Evolutionary conservation across 2,888 invertebrate genomes (phyloP).

Genomic region (Cantharis nigra): DNA sequence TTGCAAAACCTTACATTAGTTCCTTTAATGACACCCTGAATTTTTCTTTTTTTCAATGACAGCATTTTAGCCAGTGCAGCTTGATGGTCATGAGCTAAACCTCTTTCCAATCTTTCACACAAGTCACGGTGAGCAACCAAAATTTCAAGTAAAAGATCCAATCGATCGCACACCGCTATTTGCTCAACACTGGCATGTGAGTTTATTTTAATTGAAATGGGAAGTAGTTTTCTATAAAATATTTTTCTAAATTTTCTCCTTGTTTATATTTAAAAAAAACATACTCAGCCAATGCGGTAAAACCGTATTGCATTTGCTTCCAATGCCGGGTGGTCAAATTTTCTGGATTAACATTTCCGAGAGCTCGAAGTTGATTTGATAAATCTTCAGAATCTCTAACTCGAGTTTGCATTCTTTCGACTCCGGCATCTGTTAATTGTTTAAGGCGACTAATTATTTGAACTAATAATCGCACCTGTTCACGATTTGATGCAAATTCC

Average conservation of each 20-base stretch:
- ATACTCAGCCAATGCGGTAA: slow-evolving; percentile 59
- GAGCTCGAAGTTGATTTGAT: slow-evolving; percentile 58
- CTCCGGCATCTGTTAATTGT: slow-evolving; percentile 57
- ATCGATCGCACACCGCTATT: slow-evolving; percentile 60
- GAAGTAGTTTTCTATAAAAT: slow-evolving; percentile 56
- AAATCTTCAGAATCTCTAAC: slow-evolving; percentile 62
- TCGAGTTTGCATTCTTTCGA: slow-evolving; percentile 52
- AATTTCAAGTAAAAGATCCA: slow-evolving; percentile 61
- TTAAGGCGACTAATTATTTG: slow-evolving; percentile 61
- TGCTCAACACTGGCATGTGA: slow-evolving; percentile 61
- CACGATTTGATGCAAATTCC: slow-evolving; percentile 62
- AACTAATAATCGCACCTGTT: slow-evolving; percentile 61
- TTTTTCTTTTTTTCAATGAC: slow-evolving; percentile 64
- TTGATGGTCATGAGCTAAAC: slow-evolving; percentile 66
- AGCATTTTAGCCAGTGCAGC: slow-evolving; percentile 65
- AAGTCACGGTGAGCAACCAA: slow-evolving; percentile 62
- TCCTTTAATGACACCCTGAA: slow-evolving; percentile 66
- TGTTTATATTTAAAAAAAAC: neutral
- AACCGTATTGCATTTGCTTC: slow-evolving; percentile 61
- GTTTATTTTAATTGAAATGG: slow-evolving; percentile 57
- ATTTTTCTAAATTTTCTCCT: neutral
- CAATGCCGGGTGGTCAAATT: slow-evolving; percentile 49
- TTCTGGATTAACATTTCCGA: slow-evolving; percentile 51
- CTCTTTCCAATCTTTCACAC: slow-evolving; percentile 65
- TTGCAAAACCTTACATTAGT: slow-evolving; percentile 58